Evolutionary conservation across 2,113 vertebrate species (phyloP).

Genomic region (Anseranas semipalmata): DNA sequence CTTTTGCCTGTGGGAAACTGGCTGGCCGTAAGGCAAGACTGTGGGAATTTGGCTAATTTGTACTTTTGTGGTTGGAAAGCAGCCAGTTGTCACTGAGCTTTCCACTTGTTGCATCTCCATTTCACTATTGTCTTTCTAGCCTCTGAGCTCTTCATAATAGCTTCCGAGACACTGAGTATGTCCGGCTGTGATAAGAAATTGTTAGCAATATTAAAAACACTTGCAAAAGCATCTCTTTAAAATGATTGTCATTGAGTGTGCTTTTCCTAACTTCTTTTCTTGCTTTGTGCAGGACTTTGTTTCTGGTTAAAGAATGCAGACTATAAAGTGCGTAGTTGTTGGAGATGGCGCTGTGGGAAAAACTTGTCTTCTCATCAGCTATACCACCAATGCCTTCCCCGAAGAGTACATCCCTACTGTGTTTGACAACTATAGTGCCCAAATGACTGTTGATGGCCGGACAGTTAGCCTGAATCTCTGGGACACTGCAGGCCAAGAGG

Average conservation of each 20-base stretch:
- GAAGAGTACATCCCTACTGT: conserved; percentile 95
- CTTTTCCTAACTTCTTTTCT: conserved; percentile 12
- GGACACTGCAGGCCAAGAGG: conserved; percentile 96
- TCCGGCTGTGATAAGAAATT: not conserved
- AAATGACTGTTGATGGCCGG: conserved; percentile 94
- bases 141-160: not conserved
- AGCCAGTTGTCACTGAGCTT: conserved; percentile 23
- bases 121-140: not conserved
- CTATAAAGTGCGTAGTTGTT: conserved; percentile 94
- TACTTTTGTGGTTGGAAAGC: conserved; percentile 4
- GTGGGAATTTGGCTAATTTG: conserved; percentile 41
- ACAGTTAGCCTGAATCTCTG: conserved; percentile 92
- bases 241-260: not conserved
- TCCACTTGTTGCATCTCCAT: not conserved
- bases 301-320: conserved; percentile 89
- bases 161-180: not conserved
- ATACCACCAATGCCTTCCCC: conserved; percentile 93
- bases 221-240: not conserved
- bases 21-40: not conserved
- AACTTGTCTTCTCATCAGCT: conserved; percentile 94
- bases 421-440: conserved; percentile 94
- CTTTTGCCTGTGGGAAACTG: conserved; percentile 33
- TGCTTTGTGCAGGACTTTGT: conserved; percentile 20
- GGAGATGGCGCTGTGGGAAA: conserved; percentile 95
- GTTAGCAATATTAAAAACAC: not conserved